Evolutionary conservation across 2,888 invertebrate genomes (phyloP).

Genomic region (Papilio protenor): DNA sequence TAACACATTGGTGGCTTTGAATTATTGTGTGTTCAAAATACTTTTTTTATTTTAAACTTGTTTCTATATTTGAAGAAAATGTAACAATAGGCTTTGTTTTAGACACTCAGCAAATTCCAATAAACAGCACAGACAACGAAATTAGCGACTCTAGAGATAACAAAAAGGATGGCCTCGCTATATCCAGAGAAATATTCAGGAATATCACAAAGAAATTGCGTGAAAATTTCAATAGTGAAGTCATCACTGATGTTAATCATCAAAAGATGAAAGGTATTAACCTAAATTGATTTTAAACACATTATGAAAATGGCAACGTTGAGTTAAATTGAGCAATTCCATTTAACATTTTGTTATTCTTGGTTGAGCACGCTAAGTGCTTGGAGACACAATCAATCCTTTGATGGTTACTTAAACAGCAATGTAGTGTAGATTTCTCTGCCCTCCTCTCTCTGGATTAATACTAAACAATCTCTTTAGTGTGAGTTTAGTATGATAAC

Average conservation of each 20-base stretch:
- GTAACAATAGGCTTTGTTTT: slow-evolving; percentile 45
- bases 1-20: background rate
- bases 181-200: slow-evolving; percentile 81
- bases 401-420: too few species aligned
- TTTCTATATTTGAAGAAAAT: background rate
- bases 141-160: slow-evolving; percentile 72
- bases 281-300: too few species aligned
- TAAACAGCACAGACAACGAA: slow-evolving; percentile 70
- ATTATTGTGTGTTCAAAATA: slow-evolving; percentile 27
- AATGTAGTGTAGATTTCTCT: too few species aligned
- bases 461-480: too few species aligned
- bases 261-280: slow-evolving; percentile 38
- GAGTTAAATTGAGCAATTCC: background rate
- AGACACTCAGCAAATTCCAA: slow-evolving; percentile 77
- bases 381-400: too few species aligned
- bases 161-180: slow-evolving; percentile 77
- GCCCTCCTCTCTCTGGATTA: too few species aligned
- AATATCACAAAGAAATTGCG: slow-evolving; percentile 82
- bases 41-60: background rate
- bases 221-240: slow-evolving; percentile 79
- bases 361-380: too few species aligned
- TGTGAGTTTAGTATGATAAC: too few species aligned
- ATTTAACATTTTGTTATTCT: background rate
- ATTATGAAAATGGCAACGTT: too few species aligned
- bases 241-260: slow-evolving; percentile 70